Percentiles rank a stretch among this genome's conserved stretches.
Conservation (phyloP, 2,113 vertebrate genomes). For the Oplegnathus fasciatus region DNA sequence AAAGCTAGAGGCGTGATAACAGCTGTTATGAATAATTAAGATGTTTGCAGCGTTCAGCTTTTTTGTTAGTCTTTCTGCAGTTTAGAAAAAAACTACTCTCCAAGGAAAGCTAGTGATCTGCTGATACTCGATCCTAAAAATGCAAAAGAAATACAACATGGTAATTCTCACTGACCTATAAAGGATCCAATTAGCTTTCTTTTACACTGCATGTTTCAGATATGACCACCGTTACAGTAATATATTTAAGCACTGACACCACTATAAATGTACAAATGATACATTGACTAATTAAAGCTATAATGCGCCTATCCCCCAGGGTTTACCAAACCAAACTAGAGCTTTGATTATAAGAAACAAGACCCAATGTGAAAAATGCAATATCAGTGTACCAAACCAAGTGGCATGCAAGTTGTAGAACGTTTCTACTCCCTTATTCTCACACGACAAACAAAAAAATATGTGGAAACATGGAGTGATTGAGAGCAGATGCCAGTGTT, state of each 20-base stretch:
- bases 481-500: neutral
- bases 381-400: neutral
- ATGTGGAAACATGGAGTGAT: neutral
- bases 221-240: neutral
- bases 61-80: neutral
- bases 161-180: neutral
- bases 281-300: neutral
- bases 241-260: neutral
- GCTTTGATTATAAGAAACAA: conserved; percentile 4
- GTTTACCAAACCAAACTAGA: neutral
- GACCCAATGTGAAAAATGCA: neutral
- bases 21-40: conserved; percentile 74
- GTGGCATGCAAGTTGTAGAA: neutral
- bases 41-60: conserved; percentile 37
- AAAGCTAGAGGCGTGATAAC: conserved; percentile 49
- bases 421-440: neutral
- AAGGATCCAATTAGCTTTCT: neutral
- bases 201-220: neutral
- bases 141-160: conserved; percentile 2
- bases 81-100: conserved; percentile 13
- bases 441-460: neutral
- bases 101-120: neutral
- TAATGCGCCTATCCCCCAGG: neutral
- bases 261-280: neutral
- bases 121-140: neutral